Evolutionary conservation across 1,140 invertebrate genomes (phyloP), one percentile per base, ranked within the genome.

Genomic region (Apolygus lucorum): DNA sequence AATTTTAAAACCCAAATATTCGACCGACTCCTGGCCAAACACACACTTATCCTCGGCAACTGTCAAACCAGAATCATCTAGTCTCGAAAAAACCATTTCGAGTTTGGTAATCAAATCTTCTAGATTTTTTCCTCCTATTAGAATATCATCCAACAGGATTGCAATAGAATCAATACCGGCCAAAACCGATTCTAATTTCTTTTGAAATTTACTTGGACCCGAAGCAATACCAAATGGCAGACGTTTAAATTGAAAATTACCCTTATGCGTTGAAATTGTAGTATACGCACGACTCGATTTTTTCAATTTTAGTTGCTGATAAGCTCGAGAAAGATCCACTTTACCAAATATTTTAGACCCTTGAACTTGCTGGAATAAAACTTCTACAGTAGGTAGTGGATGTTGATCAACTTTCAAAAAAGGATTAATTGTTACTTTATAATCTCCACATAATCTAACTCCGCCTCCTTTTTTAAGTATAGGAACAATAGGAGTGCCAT

Each of bases 11-110:
- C 69, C 69, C 17, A 65, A 69, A 63, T 63, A 28, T 71, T 2
- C 52, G 29, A 71, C 2, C 2, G 11, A 29, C 21, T 62, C 26
- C 13, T 52, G 14, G 14, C 63, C 28, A 22, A 52, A 25, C 17
- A 24, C 64, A 4, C 26, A 66, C n/a, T 66, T 42, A 2, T 1
- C 2, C 21, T 28, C 21, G 34, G 24, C 42, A 2, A 42, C 24
- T 13, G 64, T 27, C 14, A 59, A 25, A 27, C 54, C 65, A 22
- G 34, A 49, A 21, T 71, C 67, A 17, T 73, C 67, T 27, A 70
- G 69, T 28, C 22, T 65, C 8, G 14, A n/a, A 1, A 62, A 25
- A 52, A 72, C 68, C 11, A 28, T 27, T 49, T 52, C 28, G 1
- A 68, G 27, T 4, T 14, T 11, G 17, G 8, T 62, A 22, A 27